Base-by-base conservation (phyloP, 2,797 vertebrate genomes). In the Mus minutoides region DNA sequence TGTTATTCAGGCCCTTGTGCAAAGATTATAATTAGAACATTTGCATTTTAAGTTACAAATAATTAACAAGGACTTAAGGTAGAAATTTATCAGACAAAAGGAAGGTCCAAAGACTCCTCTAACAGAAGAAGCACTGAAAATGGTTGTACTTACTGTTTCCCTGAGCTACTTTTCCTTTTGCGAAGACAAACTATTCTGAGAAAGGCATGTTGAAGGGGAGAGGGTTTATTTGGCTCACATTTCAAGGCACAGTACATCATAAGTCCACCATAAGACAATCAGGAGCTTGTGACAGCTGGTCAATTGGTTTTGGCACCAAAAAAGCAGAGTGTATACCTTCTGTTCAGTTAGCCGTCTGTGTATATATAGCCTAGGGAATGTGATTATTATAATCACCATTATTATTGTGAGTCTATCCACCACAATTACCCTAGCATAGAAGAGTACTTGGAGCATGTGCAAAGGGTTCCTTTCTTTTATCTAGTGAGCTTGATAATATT, bases 11-110 rank as follows among this genome's bases (percentile, higher is more conserved):
- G 82, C 31, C 76, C 43, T 0, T 3, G 0, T 56, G 11, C 26
- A 75, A 92, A 71, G 22, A 37, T 73, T 73, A 43, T 37, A 94
- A 80, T 92, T 43, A 93, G 56, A 58, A 64, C 5, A 85, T 34
- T 73, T 93, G 14, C 13, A 88, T 78, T 94, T 92, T 92, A 56
- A 67, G n/a, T 87, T 87, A 87, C 31, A 40, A 90, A 58, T 78
- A 82, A 90, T 56, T 69, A 85, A 76, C 24, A 76, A 94, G 73
- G 9, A 86, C 56, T 46, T 62, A 26, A 88, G 16, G 24, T 78
- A 6, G 58, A 84, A 94, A 92, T 87, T 54, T 92, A 91, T 5
- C 60, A 37, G 29, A 88, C 19, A 93, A 94, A 80, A 89, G 1
- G 37, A 56, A 77, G 29, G 2, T 86, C 7, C 0, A 31, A 34